Evolutionary conservation across 2,113 vertebrate species (phyloP).

Genomic region (Balaenoptera acutorostrata): DNA sequence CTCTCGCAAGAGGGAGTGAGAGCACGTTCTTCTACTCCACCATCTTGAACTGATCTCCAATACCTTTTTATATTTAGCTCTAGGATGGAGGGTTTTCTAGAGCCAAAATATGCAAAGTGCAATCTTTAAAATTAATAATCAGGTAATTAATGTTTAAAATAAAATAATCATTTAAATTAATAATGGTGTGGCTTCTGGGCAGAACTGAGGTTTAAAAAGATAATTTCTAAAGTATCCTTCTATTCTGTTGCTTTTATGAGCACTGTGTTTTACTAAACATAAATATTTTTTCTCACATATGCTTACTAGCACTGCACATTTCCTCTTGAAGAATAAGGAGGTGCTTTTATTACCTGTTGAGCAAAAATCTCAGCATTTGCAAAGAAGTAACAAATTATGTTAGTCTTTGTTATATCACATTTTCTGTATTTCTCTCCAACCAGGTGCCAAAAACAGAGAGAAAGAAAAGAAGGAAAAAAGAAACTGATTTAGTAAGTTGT

Average conservation of each 20-base stretch:
- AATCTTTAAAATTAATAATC: neutral
- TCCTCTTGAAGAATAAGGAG: constrained; percentile 12
- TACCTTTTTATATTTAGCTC: constrained; percentile 8
- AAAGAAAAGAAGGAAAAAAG: constrained; percentile 98
- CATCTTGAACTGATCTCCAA: too few species aligned
- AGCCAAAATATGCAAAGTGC: neutral
- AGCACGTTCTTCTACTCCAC: rapidly evolving
- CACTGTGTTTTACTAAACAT: neutral
- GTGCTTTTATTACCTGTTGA: neutral
- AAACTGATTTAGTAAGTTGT: constrained; percentile 91
- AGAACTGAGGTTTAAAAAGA: constrained; percentile 12
- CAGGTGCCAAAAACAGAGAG: constrained; percentile 91
- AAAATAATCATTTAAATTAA: neutral
- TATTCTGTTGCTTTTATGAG: neutral
- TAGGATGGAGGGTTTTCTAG: neutral
- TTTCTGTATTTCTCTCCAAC: constrained; percentile 47
- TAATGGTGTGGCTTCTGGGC: neutral
- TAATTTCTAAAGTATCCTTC: neutral
- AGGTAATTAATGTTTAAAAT: constrained; percentile 25
- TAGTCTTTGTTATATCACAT: neutral
- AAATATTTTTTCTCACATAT: neutral
- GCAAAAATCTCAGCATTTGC: constrained; percentile 17
- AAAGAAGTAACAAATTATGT: constrained; percentile 37
- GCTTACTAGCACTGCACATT: neutral
- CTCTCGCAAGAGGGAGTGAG: too few species aligned